Evolutionary conservation across 2,113 vertebrate genomes (phyloP).

Genomic region (Xiphophorus couchianus): DNA sequence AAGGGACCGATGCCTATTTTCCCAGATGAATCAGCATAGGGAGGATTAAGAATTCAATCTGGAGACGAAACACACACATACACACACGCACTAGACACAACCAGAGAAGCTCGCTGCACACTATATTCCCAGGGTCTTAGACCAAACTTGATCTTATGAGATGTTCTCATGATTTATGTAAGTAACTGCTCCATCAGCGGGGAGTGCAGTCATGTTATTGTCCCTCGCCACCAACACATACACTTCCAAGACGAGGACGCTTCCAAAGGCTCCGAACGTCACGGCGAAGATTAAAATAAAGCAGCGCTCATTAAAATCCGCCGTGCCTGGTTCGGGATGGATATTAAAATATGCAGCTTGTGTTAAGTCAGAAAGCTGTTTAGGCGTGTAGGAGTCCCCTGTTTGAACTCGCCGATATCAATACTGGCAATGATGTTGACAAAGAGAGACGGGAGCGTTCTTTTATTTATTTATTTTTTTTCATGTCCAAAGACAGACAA

Average conservation of each 20-base stretch:
- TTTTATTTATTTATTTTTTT: background rate
- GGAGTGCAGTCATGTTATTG: conserved; percentile 39
- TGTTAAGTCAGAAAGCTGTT: conserved; percentile 24
- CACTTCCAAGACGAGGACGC: background rate
- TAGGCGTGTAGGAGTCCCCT: conserved; percentile 18
- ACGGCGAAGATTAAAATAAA: conserved; percentile 21
- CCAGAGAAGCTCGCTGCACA: conserved; percentile 7
- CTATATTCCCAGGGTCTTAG: conserved; percentile 39
- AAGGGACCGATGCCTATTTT: conserved; percentile 45
- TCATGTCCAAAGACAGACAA: conserved; percentile 21
- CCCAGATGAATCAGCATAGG: conserved; percentile 59
- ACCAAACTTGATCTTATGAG: conserved; percentile 53
- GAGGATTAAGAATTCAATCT: conserved; percentile 67
- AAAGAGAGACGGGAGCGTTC: background rate
- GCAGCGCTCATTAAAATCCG: conserved; percentile 18
- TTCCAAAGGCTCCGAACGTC: conserved; percentile 15
- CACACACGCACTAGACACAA: background rate
- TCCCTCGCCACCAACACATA: conserved; percentile 18
- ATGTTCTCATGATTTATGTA: conserved; percentile 69
- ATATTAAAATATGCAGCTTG: conserved; percentile 46
- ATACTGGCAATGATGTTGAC: background rate
- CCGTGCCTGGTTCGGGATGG: conserved; percentile 5
- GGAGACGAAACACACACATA: conserved; percentile 25
- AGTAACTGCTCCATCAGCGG: conserved; percentile 36
- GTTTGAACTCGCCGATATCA: conserved; percentile 5